Evolutionary conservation across 1,140 invertebrate genomes (phyloP), one percentile per base, ranked within the genome.

Genomic region (Coenobita brevimanus): DNA sequence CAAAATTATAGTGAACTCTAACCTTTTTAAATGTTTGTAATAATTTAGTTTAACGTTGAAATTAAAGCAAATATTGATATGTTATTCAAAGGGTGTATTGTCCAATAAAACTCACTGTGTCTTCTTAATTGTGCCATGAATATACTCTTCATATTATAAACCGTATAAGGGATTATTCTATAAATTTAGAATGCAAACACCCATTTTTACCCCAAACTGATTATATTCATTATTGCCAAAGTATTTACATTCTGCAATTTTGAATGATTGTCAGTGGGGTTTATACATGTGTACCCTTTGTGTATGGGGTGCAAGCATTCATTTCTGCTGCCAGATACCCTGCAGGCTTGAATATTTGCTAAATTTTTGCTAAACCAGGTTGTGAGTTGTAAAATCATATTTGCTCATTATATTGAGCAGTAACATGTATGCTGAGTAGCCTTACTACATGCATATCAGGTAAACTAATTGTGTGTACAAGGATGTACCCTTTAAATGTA

Each of bases 41-140:
- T 73, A 21, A 17, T 73, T 69, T 27, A 57, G n/a, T 13, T 46
- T 82, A 8, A 41, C 38, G 38, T 30, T 71, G 2, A 71, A 69
- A 82, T 10, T 17, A 67, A 67, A 79, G 76, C 54, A 41, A 79
- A 82, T 41, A 87, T 73, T 36, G 64, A 80, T 60, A 57, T 90
- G 83, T 67, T 78, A 82, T 80, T 75, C 76, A 82, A 82, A 84
- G 79, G 78, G 79, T 87, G 73, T 87, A 41, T 76, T 87, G 89
- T 89, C 89, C 89, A 89, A 87, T 87, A 87, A 87, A 90, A 90
- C 89, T 90, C 82, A 89, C 89, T 90, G 89, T 90, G 89, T 90
- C 89, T 90, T 90, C 89, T 90, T 89, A 81, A 90, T 90, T 90
- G 89, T 90, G 89, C 89, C 89, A 90, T 90, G 82, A 89, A 85